Percentiles rank a stretch among this genome's conserved stretches.
phyloP scores from a whole-genome alignment of 2,888 invertebrate species.

The Lycia hirtaria region DNA sequence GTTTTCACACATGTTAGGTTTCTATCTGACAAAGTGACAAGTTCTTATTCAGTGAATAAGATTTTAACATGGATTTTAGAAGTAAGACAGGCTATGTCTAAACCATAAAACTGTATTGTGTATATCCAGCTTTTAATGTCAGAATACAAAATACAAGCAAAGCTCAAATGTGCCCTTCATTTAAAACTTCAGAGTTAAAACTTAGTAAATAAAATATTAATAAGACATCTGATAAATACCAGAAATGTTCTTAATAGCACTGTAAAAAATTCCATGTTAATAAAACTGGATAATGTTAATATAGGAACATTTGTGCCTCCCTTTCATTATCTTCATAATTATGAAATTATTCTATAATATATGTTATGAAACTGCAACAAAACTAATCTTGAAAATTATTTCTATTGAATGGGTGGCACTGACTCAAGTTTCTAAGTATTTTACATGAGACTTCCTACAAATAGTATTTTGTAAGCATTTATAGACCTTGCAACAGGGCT shows the following conservation, averaged over 20 bases:
- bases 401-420: constrained; percentile 9
- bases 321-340: constrained; percentile 10
- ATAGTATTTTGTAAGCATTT: neutral
- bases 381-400: constrained; percentile 43
- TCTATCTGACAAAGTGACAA: too few species aligned
- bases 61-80: too few species aligned
- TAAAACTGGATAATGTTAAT: neutral
- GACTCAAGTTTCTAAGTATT: constrained; percentile 17
- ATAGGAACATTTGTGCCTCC: constrained; percentile 17
- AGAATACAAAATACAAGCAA: neutral
- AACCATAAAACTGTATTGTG: too few species aligned
- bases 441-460: constrained; percentile 59
- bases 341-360: constrained; percentile 5
- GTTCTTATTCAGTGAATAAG: too few species aligned
- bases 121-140: too few species aligned
- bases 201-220: neutral
- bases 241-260: too few species aligned
- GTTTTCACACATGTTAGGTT: too few species aligned
- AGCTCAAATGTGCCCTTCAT: neutral
- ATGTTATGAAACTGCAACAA: constrained; percentile 78
- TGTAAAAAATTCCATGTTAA: neutral
- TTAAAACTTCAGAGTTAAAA: neutral
- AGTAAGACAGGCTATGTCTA: too few species aligned
- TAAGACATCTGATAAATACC: neutral
- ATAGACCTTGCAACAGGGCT: constrained; percentile 27